These are phyloP conservation scores for Noturus placidus DNA, from an alignment of 2,113 vertebrate species.

Conservation along the genomic window DNA sequence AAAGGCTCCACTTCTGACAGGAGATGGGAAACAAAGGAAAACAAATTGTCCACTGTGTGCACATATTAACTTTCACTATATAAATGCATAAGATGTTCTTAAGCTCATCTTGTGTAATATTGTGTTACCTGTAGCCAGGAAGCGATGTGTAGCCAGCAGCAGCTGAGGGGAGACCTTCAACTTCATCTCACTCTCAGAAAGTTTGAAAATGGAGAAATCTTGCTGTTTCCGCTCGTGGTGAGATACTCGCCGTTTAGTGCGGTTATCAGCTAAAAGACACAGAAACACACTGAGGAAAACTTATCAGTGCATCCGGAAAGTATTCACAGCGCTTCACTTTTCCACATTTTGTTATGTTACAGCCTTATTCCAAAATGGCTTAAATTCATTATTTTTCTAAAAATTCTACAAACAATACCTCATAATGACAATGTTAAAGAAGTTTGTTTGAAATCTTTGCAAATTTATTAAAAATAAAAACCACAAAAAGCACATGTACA, in stretches of 20 bases:
- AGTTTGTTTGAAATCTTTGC: too few species aligned
- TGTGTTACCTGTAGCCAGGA: constrained; percentile 89
- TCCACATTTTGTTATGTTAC: too few species aligned
- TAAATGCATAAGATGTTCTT: neutral
- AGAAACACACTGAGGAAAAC: constrained; percentile 43
- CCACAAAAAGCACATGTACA: too few species aligned
- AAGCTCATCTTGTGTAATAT: neutral
- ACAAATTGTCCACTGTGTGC: neutral
- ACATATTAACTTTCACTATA: neutral
- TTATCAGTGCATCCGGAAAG: too few species aligned
- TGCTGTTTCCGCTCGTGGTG: constrained; percentile 89
- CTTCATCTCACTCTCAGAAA: constrained; percentile 87
- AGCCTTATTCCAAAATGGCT: too few species aligned
- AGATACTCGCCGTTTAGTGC: constrained; percentile 86
- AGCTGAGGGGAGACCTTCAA: constrained; percentile 93
- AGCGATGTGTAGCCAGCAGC: constrained; percentile 92
- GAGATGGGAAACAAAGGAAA: constrained; percentile 18
- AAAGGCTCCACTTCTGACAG: constrained; percentile 90
- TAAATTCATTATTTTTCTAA: too few species aligned
- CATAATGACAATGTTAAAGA: too few species aligned
- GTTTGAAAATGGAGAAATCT: constrained; percentile 93
- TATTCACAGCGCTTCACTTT: too few species aligned
- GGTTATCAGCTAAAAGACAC: constrained; percentile 81
- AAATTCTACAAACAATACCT: too few species aligned
- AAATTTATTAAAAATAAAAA: too few species aligned